A percentile compares a stretch with the other conserved stretches of the same genome.
Evolutionary conservation across 2,888 invertebrate species (phyloP).

Genomic region (Helicoverpa assulta): DNA sequence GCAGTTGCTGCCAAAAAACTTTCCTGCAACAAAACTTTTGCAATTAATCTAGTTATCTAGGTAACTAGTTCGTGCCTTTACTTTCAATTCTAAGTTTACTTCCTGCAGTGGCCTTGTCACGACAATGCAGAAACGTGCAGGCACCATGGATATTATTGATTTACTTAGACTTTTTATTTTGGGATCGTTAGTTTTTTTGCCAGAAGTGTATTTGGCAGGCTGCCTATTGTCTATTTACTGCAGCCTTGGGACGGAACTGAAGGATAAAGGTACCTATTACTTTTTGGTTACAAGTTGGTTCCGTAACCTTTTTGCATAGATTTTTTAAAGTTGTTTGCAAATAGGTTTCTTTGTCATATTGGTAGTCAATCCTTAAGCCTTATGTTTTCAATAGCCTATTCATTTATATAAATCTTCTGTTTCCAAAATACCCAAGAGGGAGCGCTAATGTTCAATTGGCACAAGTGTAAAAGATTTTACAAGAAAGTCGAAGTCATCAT

Average conservation of each 20-base stretch:
- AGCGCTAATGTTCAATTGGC: no score
- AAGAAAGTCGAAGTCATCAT: no score
- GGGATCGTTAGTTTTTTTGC: constrained; percentile 21
- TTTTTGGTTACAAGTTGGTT: constrained; percentile 6
- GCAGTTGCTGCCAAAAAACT: neutral
- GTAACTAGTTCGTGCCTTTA: constrained; percentile 36
- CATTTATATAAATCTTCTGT: no score
- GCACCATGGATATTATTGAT: constrained; percentile 33
- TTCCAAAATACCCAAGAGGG: no score
- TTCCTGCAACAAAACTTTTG: constrained; percentile 31
- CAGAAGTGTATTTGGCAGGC: constrained; percentile 35
- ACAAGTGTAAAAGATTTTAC: no score
- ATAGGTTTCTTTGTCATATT: no score
- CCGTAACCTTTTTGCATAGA: constrained; percentile 7
- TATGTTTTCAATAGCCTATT: no score
- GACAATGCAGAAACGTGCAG: constrained; percentile 25
- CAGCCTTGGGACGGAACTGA: neutral
- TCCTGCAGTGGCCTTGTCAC: constrained; percentile 49
- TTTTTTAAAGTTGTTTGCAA: neutral
- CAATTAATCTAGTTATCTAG: constrained; percentile 18
- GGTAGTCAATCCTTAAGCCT: no score
- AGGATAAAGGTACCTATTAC: no score
- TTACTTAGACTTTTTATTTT: constrained; percentile 16
- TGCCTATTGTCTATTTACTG: constrained; percentile 23
- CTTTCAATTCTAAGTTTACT: constrained; percentile 18